phyloP scores from a whole-genome alignment of 92 coral and sea anemone species.

The Zoanthus gigantus region DNA sequence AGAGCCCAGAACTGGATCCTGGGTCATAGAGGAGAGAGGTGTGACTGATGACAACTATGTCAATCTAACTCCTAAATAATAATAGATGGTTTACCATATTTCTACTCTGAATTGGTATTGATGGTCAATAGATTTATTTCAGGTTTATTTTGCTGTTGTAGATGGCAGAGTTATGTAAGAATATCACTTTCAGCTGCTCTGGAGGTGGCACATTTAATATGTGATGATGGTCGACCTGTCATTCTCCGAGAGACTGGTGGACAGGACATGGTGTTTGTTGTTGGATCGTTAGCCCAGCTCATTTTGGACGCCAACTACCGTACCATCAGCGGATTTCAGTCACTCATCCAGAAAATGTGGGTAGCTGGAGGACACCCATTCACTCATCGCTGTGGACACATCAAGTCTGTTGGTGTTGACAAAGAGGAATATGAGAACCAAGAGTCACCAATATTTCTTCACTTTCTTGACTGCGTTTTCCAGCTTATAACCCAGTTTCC shows the following conservation, averaged over 20 bases:
- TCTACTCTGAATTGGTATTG: not conserved
- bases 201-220: constrained; percentile 79
- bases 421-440: constrained; percentile 74
- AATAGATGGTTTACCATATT: too few relatives aligned
- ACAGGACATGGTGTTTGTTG: constrained; percentile 87
- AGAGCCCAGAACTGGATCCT: too few relatives aligned
- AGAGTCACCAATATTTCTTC: constrained; percentile 94
- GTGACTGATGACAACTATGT: too few relatives aligned
- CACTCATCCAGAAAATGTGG: constrained; percentile 98
- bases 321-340: constrained; percentile 94
- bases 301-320: constrained; percentile 90
- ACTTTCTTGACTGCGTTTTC: constrained; percentile 95
- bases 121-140: not conserved
- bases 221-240: constrained; percentile 83
- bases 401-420: constrained; percentile 59
- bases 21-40: too few relatives aligned
- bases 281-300: constrained; percentile 85
- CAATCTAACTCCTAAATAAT: too few relatives aligned
- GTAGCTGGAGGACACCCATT: constrained; percentile 97
- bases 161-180: constrained; percentile 81
- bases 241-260: constrained; percentile 89
- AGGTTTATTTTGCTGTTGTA: not conserved
- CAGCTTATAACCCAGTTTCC: constrained; percentile 94
- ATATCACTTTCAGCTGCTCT: constrained; percentile 82
- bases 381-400: constrained; percentile 87